Base-by-base conservation (phyloP, 1,140 invertebrate species). In the Heliconius melpomene region DNA sequence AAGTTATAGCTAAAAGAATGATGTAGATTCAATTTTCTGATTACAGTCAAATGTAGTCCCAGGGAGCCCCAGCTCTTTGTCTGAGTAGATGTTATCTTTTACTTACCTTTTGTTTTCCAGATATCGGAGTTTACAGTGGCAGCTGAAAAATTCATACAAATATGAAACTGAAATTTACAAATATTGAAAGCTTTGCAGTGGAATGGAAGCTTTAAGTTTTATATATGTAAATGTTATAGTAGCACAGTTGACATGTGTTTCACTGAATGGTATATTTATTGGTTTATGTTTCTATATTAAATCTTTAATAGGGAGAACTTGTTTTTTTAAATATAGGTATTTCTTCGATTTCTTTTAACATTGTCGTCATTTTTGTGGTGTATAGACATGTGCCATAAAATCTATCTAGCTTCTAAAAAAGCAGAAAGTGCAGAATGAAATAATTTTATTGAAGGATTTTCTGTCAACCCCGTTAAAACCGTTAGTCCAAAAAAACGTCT, bases 11-110 rank as follows among this genome's bases (percentile, higher is more conserved):
- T 66, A 5, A 66, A 66, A 66, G 60, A 66, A 66, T 26, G 60
- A 66, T 66, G 26, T 16, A 66, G 60, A 66, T 66, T 66, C 60
- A 18, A 66, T 66, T 66, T 66, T 66, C 60, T 29, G 26, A 66
- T 66, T 66, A 66, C 60, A 13, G 2, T 66, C 60, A 13, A 66
- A 29, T 23, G 0, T 60, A 60, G 23, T 26, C 60, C 26, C 60
- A 29, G 26, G 26, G 23, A 66, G 26, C 23, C 23, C 60, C 60
- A 16, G 23, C 60, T 66, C 60, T 66, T 66, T 66, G 60, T 66
- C 26, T 66, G 60, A 66, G 23, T 16, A 26, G 60, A 66, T 66
- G 23, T 66, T 66, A 66, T 66, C 60, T 66, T 29, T 66, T 66
- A 66, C 60, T 66, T 29, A 66, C 23, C 60, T 26, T 29, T 66